Evolutionary conservation across 2,113 vertebrate genomes (phyloP), one percentile per base, ranked within the genome.

Genomic region (Erpornis zantholeuca): DNA sequence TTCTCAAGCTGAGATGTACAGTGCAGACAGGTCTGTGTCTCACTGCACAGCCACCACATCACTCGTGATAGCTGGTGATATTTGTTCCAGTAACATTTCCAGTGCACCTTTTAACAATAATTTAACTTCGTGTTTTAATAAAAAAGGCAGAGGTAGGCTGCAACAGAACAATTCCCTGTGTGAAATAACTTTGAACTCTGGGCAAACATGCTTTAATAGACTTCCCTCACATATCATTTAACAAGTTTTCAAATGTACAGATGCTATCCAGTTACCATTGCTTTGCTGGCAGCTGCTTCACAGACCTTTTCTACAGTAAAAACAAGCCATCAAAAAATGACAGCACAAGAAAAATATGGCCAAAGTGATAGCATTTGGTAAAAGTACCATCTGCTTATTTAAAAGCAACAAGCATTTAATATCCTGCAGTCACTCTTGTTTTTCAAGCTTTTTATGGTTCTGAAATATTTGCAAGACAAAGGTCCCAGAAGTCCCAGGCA

Each of bases 381-480:
- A 71, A 94, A 90, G 38, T 64, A 73, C 47, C 60, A 86, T 90
- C 88, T 83, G 79, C 54, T 81, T 49, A 44, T 86, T 95, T 89
- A 89, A 79, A 91, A 92, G 77, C 81, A 93, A 57, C n/a, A 63
- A 75, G 65, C 2, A 1, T 78, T 91, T 86, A 75, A 81, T 82
- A 59, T 86, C 91, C 89, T 76, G 44, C 35, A 86, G 83, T 78
- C 45, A 42, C 17, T 71, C 60, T 61, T 53, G 65, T 71, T 95
- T 95, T 95, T 68, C 80, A 86, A 45, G 36, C 53, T 91, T 88
- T 90, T 73, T 71, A 86, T 6, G 5, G 33, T 61, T 83, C 91
- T 86, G 86, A 97, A 89, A 78, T 89, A 91, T 88, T 94, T 93
- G 27, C 64, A 68, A 91, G 77, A 94, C 88, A 92, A 88, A 94